These are phyloP conservation scores for Cheilosia urbana DNA, from an alignment of 2,888 invertebrate species.

Conservation along the genomic window DNA sequence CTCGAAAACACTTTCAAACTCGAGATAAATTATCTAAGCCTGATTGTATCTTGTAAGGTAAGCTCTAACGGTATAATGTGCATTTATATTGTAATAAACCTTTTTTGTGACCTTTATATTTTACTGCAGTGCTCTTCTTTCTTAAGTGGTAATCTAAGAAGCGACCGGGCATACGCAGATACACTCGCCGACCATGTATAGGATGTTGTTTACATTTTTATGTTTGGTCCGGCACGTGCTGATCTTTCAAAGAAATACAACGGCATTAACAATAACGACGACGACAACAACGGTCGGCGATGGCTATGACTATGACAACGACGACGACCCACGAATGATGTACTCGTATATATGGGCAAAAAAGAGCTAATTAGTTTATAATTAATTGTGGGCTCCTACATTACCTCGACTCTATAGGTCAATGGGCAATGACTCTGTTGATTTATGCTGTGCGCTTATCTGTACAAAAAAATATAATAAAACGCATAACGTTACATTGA, in stretches of 20 bases:
- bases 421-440: conserved; percentile 57
- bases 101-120: conserved; percentile 59
- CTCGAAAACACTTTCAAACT: conserved; percentile 54
- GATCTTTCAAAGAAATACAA: conserved; percentile 44
- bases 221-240: conserved; percentile 61
- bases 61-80: conserved; percentile 57
- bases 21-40: conserved; percentile 27
- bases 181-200: conserved; percentile 39
- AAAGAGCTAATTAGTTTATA: conserved; percentile 67
- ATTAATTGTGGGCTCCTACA: conserved; percentile 56
- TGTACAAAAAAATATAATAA: background rate
- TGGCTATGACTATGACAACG: conserved; percentile 8
- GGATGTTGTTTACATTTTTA: conserved; percentile 35
- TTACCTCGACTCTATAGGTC: conserved; percentile 57
- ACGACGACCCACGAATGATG: conserved; percentile 2
- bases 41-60: conserved; percentile 43
- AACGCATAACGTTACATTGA: conserved; percentile 59
- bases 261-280: background rate
- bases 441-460: conserved; percentile 53
- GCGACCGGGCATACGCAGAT: conserved; percentile 10
- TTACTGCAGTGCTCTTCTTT: background rate
- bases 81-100: conserved; percentile 45
- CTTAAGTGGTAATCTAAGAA: conserved; percentile 48
- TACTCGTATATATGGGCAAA: conserved; percentile 1
- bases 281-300: background rate